A percentile compares a stretch with the other conserved stretches of the same genome.
Conservation (phyloP, 2,888 invertebrate species). For the Caprella mutica region DNA sequence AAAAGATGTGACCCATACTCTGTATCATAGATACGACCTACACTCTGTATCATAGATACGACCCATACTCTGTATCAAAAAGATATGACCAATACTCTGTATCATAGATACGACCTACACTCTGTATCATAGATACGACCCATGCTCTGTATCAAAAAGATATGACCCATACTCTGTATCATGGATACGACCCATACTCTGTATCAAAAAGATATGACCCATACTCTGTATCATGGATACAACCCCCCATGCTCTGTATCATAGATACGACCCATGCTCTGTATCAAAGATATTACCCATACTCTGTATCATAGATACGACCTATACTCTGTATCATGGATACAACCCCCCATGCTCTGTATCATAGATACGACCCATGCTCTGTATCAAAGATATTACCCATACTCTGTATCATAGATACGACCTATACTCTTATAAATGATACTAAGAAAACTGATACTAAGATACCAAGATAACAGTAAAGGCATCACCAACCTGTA, state of each 20-base stretch:
- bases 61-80: neutral
- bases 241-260: neutral
- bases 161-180: neutral
- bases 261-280: neutral
- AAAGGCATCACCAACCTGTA: constrained; percentile 53
- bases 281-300: neutral
- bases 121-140: neutral
- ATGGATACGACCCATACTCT: too few species aligned
- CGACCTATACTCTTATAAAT: neutral
- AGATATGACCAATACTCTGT: neutral
- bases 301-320: neutral
- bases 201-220: too few species aligned
- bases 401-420: too few species aligned
- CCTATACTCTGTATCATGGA: neutral
- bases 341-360: neutral
- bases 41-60: neutral
- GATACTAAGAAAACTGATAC: too few species aligned
- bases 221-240: too few species aligned
- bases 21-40: neutral
- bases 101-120: neutral
- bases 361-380: too few species aligned
- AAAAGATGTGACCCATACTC: too few species aligned
- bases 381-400: too few species aligned
- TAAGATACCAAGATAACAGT: too few species aligned
- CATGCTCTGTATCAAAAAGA: neutral